Evolutionary conservation across 2,113 vertebrate genomes (phyloP).

Genomic region (Phalacrocorax aristotelis): DNA sequence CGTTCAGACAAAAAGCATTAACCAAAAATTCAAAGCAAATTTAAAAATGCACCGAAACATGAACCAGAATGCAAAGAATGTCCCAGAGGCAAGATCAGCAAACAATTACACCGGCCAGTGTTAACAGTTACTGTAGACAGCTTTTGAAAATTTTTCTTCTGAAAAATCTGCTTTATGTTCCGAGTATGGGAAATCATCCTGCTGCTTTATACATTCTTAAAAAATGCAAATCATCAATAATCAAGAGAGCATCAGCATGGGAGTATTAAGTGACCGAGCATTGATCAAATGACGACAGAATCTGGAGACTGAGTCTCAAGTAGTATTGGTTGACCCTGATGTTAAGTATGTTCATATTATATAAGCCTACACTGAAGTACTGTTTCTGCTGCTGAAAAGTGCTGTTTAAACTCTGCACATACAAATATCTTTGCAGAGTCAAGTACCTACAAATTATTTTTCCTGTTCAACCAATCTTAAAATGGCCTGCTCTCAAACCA

Average conservation of each 20-base stretch:
- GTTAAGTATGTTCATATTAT: conserved; percentile 48
- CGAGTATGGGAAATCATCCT: background rate
- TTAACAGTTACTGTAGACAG: background rate
- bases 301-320: conserved; percentile 25
- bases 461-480: background rate
- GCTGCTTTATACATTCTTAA: background rate
- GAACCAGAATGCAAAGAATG: background rate
- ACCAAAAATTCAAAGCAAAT: background rate
- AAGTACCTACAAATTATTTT: background rate
- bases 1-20: background rate
- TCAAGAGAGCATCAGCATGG: background rate
- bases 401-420: background rate
- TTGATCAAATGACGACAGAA: conserved; percentile 37
- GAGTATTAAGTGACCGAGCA: conserved; percentile 34
- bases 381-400: conserved; percentile 13
- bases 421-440: conserved; percentile 18
- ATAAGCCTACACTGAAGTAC: conserved; percentile 2
- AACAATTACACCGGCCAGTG: background rate
- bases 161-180: background rate
- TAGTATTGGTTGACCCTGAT: background rate
- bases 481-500: conserved; percentile 17
- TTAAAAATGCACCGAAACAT: background rate
- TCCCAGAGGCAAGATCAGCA: conserved; percentile 13
- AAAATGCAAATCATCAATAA: conserved; percentile 30
- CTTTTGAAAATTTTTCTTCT: background rate